Conservation (phyloP, 2,113 vertebrate genomes). For the Chionomys nivalis region DNA sequence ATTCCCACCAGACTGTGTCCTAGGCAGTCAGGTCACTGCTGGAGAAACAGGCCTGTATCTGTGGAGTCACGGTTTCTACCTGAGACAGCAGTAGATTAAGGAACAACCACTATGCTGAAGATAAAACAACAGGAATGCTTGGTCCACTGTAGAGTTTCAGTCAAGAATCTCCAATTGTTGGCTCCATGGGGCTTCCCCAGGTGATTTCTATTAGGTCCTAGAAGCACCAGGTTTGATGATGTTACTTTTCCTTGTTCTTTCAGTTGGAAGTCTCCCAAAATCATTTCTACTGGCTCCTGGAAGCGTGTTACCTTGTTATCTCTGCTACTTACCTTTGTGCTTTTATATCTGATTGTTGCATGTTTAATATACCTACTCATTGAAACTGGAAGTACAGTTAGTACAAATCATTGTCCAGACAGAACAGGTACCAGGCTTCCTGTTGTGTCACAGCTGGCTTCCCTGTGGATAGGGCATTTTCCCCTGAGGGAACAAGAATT, state of each 20-base stretch:
- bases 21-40: not conserved
- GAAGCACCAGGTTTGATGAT: not conserved
- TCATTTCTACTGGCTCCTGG: not conserved
- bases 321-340: not conserved
- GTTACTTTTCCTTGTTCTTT: not conserved
- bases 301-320: not conserved
- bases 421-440: no score
- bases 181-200: no score
- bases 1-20: not conserved
- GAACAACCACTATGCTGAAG: not conserved
- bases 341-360: not conserved
- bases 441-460: not conserved
- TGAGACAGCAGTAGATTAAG: not conserved
- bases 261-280: no score
- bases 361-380: not conserved
- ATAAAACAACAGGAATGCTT: not conserved
- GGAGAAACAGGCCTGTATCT: not conserved
- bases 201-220: not conserved
- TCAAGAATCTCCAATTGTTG: not conserved
- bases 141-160: not conserved
- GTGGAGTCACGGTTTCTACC: not conserved
- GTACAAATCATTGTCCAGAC: not conserved
- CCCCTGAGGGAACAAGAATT: not conserved
- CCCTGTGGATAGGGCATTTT: not conserved
- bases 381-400: not conserved